Base-by-base conservation (phyloP, 2,113 vertebrate species). In the Chloropsis hardwickii region DNA sequence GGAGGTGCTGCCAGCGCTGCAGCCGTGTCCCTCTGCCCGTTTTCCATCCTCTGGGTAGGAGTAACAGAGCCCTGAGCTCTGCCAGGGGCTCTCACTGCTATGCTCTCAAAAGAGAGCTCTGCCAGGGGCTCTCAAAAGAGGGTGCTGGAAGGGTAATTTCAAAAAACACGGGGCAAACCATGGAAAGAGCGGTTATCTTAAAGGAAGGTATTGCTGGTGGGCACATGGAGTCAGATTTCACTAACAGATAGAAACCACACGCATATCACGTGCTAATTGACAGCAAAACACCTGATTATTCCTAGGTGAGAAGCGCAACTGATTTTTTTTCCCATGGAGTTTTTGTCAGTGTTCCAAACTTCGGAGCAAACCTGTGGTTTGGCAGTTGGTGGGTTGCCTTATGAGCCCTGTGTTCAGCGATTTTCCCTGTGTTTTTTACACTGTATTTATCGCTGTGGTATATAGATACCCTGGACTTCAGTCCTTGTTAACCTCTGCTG, bases 321-420 rank as follows among this genome's bases (percentile, higher is more conserved):
- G 35, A 54, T 70, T 53, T 56, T 89, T 94, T 94, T 88, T 60
- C 82, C 51, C 67, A 42, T 6, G 50, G 56, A 45, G 35, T 50
- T 84, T 78, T 78, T 89, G 81, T 74, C 73, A 66, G 28, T 11
- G 16, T 74, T 81, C 89, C 84, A 94, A 73, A 50, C 28, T 48
- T 33, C 4, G 25, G 40, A 33, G 72, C 18, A 54, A 78, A 67
- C 11, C 53, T 24, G 60, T 62, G 73, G 15, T 61, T 78, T 62
- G 48, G 64, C 65, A 69, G 66, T 23, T 24, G 42, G 31, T 35
- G 16, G 11, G 31, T n/a, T 62, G 28, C 12, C 20, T 85, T 35
- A 10, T 39, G 50, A 81, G 45, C 51, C 25, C 11, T 9, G 23
- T 16, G 8, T 65, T 72, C 7, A 40, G 39, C 45, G 8, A 21